Evolutionary conservation across 2,888 invertebrate genomes (phyloP).

Genomic region (Branchipolynoe longqiensis): DNA sequence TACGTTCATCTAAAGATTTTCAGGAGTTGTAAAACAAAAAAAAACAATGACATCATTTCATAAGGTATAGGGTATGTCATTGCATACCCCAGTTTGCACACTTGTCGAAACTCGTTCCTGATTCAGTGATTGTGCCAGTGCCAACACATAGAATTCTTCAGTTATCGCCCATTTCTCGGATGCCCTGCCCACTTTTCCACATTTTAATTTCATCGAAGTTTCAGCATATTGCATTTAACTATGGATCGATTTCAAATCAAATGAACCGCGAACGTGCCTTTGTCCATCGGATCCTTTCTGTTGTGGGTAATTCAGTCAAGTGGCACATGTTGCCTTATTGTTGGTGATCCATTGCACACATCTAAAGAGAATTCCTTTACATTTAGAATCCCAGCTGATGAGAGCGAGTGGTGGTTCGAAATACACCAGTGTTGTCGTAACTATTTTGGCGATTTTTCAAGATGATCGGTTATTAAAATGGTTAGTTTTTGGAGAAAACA

Average conservation of each 20-base stretch:
- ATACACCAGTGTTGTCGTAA: not conserved
- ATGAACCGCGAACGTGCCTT: too few relatives aligned
- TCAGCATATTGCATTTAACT: not conserved
- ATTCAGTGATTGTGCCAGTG: not conserved
- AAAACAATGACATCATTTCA: not conserved
- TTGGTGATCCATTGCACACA: not conserved
- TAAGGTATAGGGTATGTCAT: not conserved
- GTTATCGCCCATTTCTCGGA: slow-evolving; percentile 5
- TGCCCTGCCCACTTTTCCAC: slow-evolving; percentile 44
- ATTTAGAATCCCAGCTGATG: slow-evolving; percentile 44
- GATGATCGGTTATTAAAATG: not conserved
- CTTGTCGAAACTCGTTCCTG: not conserved
- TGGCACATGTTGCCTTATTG: too few relatives aligned
- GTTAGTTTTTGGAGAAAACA: not conserved
- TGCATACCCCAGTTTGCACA: not conserved
- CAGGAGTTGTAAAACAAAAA: not conserved
- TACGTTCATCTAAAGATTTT: not conserved
- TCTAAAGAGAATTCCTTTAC: slow-evolving; percentile 10
- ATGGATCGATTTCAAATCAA: not conserved
- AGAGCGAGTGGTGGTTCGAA: not conserved
- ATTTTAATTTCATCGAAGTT: not conserved
- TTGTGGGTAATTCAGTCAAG: too few relatives aligned
- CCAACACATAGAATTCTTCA: not conserved
- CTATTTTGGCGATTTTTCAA: not conserved
- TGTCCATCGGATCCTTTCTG: too few relatives aligned